phyloP scores from a whole-genome alignment of 2,888 invertebrate genomes.

The Lithosia quadra region DNA sequence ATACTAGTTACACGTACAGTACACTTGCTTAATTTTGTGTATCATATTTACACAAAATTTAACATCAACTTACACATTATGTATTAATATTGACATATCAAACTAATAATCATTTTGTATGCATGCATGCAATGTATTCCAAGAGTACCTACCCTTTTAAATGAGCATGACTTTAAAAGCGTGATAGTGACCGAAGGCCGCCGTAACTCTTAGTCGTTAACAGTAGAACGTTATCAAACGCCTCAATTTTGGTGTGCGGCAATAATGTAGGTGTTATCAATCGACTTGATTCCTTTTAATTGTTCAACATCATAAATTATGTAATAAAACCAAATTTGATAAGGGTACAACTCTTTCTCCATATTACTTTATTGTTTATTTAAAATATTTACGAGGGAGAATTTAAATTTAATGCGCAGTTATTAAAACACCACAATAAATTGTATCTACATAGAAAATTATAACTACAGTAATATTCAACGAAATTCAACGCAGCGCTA shows the following conservation, averaged over 20 bases:
- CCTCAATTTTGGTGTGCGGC: constrained; percentile 42
- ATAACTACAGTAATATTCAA: too few relatives aligned
- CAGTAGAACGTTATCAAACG: constrained; percentile 48
- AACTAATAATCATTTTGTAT: too few relatives aligned
- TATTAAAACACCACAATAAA: background rate
- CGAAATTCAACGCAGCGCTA: too few relatives aligned
- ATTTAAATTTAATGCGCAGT: background rate
- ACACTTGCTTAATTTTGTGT: too few relatives aligned
- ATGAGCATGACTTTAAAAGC: constrained; percentile 22
- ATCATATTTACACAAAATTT: too few relatives aligned
- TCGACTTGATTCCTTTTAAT: constrained; percentile 64
- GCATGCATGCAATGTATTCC: constrained; percentile 16
- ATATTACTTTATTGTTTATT: background rate
- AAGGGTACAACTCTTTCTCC: constrained; percentile 25
- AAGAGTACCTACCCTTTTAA: constrained; percentile 24
- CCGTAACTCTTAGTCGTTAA: constrained; percentile 36
- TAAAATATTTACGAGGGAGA: background rate
- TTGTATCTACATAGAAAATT: too few relatives aligned
- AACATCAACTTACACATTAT: too few relatives aligned
- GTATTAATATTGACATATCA: too few relatives aligned
- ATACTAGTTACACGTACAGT: too few relatives aligned
- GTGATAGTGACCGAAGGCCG: constrained; percentile 23
- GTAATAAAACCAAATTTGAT: constrained; percentile 68
- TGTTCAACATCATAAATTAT: constrained; percentile 68
- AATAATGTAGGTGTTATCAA: constrained; percentile 58